Base-by-base conservation (phyloP, 2,888 invertebrate species). In the Tetropium fuscum region DNA sequence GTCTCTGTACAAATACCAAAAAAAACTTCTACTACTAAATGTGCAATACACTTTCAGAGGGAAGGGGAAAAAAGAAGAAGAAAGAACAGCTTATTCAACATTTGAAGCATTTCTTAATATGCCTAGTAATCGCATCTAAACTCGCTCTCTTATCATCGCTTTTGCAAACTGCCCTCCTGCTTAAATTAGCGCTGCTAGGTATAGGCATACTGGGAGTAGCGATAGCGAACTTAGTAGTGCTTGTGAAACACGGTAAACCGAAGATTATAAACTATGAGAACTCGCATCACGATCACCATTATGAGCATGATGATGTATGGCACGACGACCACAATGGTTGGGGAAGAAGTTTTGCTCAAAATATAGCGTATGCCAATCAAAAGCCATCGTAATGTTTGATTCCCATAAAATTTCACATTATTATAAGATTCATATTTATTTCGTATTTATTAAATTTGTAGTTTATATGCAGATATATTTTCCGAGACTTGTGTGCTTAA, bases 191-290 rank as follows among this genome's bases (percentile, higher is more conserved):
- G 82, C 83, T 88, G 19, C 86, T 93, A 47, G 91, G 92, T 0
- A 76, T 90, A 0, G 80, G 88, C 16, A 89, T 90, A 1, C 81
- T 93, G 45, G 81, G 88, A 4, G 86, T 93, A 72, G 91, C 91
- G 79, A 82, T 89, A 34, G 88, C 88, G 0, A 84, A 90, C 44
- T 88, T 92, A 78, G 91, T 90, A 87, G 82, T 91, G 11, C 91
- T 91, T 62, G 72, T 92, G 45, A 92, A 92, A 79, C 88, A 90
- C 43, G 84, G 82, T 0, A 85, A 86, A 49, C 84, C 83, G 47
- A 92, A 92, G 84, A 91, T 92, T 61, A 88, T 92, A 72, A 92
- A 92, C 79, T 91, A 92, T 79, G 92, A 92, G 81, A 91, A 92
- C 76, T 92, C 92, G 0, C 91, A 92, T 74, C 92, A 92, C 74